A percentile compares a stretch with the other conserved stretches of the same genome.
These are phyloP conservation scores for Heteromormyrus szaboi DNA, from an alignment of 2,797 vertebrate species.

Conservation along the genomic window DNA sequence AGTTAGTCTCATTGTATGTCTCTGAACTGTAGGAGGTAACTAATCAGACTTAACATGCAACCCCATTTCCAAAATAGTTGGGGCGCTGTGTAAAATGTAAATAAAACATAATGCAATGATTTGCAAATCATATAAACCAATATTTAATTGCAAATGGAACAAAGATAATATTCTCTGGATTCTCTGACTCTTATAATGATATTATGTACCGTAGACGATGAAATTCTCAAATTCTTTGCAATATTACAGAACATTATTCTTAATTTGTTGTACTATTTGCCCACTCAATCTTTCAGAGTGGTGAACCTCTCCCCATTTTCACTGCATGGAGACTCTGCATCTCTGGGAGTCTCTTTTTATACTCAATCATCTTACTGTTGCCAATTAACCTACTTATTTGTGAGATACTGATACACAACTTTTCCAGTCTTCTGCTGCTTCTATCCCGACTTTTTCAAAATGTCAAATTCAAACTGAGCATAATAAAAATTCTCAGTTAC, in stretches of 20 bases:
- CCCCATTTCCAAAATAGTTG: background rate
- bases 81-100: background rate
- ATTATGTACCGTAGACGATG: background rate
- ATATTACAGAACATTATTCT: background rate
- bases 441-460: background rate
- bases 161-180: background rate
- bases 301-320: background rate
- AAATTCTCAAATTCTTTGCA: background rate
- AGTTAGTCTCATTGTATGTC: background rate
- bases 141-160: background rate
- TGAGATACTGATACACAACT: too few species aligned
- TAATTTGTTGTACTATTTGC: background rate
- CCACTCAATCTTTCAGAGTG: background rate
- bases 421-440: background rate
- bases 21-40: background rate
- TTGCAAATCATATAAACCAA: background rate
- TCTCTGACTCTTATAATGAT: background rate
- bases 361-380: too few species aligned
- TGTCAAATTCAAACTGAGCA: background rate
- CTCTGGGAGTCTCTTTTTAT: too few species aligned
- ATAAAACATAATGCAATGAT: background rate
- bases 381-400: too few species aligned
- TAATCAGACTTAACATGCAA: background rate
- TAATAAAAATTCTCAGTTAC: background rate
- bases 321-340: background rate